phyloP scores from a whole-genome alignment of 1,140 invertebrate species.

The Prorops nasuta region DNA sequence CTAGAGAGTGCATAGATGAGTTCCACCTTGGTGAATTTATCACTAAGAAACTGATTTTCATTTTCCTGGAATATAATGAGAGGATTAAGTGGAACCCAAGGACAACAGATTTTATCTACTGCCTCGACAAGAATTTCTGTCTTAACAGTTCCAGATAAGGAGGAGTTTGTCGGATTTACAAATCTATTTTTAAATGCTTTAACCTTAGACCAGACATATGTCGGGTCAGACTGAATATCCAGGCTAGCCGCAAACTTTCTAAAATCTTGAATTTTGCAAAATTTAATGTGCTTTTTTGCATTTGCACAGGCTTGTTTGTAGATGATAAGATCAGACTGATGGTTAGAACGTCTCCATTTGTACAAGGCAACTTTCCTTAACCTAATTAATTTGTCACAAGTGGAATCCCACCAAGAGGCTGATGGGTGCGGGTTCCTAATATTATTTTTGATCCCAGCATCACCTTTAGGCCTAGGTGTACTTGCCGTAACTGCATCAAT shows the following conservation, averaged over 20 bases:
- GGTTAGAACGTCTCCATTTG: neutral
- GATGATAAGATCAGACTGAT: neutral
- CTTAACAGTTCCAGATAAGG: too few relatives aligned
- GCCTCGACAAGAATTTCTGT: too few relatives aligned
- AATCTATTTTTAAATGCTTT: conserved; percentile 17
- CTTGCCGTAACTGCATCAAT: too few relatives aligned
- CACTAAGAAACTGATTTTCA: too few relatives aligned
- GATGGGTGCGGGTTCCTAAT: neutral
- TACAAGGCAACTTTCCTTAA: neutral
- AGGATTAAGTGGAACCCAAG: too few relatives aligned
- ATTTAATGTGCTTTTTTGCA: neutral
- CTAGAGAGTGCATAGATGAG: too few relatives aligned
- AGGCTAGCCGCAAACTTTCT: neutral
- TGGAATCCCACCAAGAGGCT: neutral
- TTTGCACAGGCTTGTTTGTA: neutral
- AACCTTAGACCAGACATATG: conserved; percentile 11
- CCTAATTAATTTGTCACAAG: neutral
- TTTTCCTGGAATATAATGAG: too few relatives aligned
- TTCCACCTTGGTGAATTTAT: too few relatives aligned
- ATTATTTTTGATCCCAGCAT: neutral
- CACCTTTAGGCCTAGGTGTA: too few relatives aligned
- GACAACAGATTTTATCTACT: too few relatives aligned
- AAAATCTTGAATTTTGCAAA: neutral
- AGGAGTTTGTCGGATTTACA: too few relatives aligned
- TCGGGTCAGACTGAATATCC: neutral